A percentile compares a stretch with the other conserved stretches of the same genome.
These are phyloP conservation scores for Pterocles burchelli DNA, from an alignment of 2,113 vertebrate species.

Conservation along the genomic window DNA sequence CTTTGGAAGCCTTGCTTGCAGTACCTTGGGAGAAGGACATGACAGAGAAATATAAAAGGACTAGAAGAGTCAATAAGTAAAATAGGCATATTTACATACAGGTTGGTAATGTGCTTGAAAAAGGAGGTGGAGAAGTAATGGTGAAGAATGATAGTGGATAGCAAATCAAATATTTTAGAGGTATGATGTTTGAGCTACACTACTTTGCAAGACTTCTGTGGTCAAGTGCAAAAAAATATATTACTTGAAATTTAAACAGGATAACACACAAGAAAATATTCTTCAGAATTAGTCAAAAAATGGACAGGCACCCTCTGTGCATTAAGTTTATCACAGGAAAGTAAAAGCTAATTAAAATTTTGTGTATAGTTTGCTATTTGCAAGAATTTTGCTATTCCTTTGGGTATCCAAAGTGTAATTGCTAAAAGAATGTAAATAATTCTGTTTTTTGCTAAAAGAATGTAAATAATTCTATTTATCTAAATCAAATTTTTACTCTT, in stretches of 20 bases:
- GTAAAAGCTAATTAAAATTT: slow-evolving; percentile 2
- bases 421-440: slow-evolving; percentile 22
- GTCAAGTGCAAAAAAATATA: background rate
- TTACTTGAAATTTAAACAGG: background rate
- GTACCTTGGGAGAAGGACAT: background rate
- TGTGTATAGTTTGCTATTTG: background rate
- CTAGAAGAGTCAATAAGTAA: background rate
- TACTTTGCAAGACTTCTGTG: background rate
- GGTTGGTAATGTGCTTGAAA: background rate
- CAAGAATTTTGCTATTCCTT: background rate
- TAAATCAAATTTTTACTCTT: slow-evolving; percentile 60
- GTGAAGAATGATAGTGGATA: background rate
- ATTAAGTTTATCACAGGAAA: background rate
- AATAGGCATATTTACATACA: background rate
- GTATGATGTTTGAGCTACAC: background rate
- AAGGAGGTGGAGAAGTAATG: background rate
- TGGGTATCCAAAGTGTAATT: background rate
- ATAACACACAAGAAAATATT: background rate
- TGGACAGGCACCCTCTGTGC: background rate
- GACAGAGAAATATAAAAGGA: background rate
- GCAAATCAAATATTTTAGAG: background rate
- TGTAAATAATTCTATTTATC: slow-evolving; percentile 49
- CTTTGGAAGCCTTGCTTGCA: background rate
- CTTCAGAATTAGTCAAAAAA: background rate
- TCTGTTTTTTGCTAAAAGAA: slow-evolving; percentile 25